A percentile compares a stretch with the other conserved stretches of the same genome.
Conservation (phyloP, 2,113 vertebrate species). For the Taxidea taxus region DNA sequence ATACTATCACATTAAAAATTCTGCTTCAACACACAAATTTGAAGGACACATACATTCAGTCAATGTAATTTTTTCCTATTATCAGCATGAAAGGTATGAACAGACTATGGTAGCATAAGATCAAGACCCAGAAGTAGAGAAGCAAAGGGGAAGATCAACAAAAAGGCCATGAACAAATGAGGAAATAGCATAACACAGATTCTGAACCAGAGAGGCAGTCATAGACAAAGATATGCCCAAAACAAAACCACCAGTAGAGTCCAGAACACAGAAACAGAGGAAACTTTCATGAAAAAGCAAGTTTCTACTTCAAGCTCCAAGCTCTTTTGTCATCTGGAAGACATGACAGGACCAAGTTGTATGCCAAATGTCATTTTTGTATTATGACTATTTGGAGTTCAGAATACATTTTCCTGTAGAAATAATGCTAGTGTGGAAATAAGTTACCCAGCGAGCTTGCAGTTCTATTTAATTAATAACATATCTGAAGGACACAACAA, state of each 20-base stretch:
- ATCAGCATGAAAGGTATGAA: neutral
- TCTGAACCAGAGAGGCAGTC: neutral
- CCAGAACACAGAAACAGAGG: neutral
- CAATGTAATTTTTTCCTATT: neutral
- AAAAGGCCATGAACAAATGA: neutral
- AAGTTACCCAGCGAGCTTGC: neutral
- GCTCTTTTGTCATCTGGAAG: neutral
- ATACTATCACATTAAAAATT: neutral
- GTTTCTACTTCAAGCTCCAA: neutral
- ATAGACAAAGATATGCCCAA: neutral
- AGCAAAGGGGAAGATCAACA: neutral
- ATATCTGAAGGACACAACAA: constrained; percentile 25
- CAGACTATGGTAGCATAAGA: neutral
- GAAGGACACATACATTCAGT: neutral
- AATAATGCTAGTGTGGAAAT: constrained; percentile 13
- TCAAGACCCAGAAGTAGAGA: neutral
- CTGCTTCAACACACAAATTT: neutral
- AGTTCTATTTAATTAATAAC: constrained; percentile 2
- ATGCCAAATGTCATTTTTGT: neutral
- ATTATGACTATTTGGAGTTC: constrained; percentile 3
- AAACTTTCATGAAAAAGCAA: neutral
- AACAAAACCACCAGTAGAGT: neutral
- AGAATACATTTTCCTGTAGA: neutral
- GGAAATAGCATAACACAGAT: neutral
- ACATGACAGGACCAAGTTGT: neutral